Conservation (phyloP, 1,140 invertebrate genomes). For the Micrasema longulum region DNA sequence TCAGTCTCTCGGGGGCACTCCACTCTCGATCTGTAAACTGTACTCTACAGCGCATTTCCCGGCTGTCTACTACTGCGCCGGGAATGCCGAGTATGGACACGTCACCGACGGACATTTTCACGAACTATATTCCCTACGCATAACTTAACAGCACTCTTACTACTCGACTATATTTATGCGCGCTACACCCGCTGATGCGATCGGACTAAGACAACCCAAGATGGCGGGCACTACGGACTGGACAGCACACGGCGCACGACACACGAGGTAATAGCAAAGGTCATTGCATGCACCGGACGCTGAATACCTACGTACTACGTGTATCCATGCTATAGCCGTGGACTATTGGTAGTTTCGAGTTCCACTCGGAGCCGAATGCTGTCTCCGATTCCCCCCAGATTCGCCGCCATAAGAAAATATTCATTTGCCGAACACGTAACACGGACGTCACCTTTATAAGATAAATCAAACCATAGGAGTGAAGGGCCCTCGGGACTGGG, state of each 20-base stretch:
- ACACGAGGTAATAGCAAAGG: too few relatives aligned
- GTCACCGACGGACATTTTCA: slow-evolving; percentile 1
- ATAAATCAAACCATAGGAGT: slow-evolving; percentile 26
- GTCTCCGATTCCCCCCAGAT: slow-evolving; percentile 1
- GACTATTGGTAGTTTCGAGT: not conserved
- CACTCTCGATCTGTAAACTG: slow-evolving; percentile 1
- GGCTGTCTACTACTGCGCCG: not conserved
- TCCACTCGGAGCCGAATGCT: slow-evolving; percentile 2
- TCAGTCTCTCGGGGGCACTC: slow-evolving; percentile 23
- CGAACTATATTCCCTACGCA: not conserved
- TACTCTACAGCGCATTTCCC: not conserved
- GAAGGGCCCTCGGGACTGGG: too few relatives aligned
- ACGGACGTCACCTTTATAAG: slow-evolving; percentile 32
- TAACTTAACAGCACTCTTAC: too few relatives aligned
- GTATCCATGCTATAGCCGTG: not conserved
- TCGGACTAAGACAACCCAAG: too few relatives aligned
- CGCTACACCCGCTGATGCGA: too few relatives aligned
- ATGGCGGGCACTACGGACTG: too few relatives aligned
- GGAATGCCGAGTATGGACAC: not conserved
- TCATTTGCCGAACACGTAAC: slow-evolving; percentile 29
- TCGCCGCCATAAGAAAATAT: slow-evolving; percentile 2
- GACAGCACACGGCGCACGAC: too few relatives aligned
- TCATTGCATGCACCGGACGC: too few relatives aligned
- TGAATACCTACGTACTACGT: too few relatives aligned
- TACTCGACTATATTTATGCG: too few relatives aligned